phyloP scores from a whole-genome alignment of 2,113 vertebrate species.

The Colinus virginianus region DNA sequence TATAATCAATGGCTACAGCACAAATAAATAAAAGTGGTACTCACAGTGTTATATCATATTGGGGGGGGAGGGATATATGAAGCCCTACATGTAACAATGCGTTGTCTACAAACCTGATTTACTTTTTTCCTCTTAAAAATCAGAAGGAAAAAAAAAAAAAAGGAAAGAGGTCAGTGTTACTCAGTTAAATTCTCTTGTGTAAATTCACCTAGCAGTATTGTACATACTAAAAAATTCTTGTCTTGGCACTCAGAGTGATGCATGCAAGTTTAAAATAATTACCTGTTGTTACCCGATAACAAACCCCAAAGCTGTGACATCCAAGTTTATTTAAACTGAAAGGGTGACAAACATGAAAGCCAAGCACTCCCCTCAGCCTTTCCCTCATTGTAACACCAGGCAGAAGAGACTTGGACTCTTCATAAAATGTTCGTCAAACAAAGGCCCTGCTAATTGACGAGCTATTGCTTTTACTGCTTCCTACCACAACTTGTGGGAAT shows the following conservation, averaged over 20 bases:
- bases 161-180: background rate
- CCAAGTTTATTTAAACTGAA: constrained; percentile 40
- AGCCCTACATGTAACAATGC: background rate
- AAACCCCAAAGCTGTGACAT: background rate
- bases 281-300: background rate
- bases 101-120: background rate
- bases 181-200: background rate
- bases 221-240: background rate
- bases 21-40: background rate
- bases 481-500: constrained; percentile 52
- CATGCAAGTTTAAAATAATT: constrained; percentile 43
- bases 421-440: constrained; percentile 64
- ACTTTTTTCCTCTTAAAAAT: background rate
- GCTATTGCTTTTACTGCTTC: constrained; percentile 69
- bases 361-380: background rate
- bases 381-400: background rate
- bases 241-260: background rate
- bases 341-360: constrained; percentile 12
- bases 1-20: background rate
- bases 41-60: background rate
- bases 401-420: constrained; percentile 31
- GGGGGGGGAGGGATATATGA: background rate
- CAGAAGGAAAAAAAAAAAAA: rapidly evolving
- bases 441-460: constrained; percentile 60
- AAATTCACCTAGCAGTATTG: background rate